Evolutionary conservation across 1,140 invertebrate genomes (phyloP).

Genomic region (Procambarus virginalis): DNA sequence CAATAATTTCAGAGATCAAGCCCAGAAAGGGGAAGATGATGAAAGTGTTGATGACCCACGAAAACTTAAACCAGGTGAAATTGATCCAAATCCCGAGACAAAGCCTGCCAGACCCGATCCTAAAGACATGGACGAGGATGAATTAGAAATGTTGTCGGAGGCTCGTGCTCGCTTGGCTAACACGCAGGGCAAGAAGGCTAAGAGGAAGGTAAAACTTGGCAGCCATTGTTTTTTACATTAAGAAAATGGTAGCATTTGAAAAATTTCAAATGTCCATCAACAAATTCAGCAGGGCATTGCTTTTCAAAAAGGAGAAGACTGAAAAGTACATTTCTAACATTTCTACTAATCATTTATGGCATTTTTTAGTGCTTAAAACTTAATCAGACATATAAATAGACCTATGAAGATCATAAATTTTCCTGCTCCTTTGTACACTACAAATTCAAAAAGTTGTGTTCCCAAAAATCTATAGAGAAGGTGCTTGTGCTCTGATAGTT

Average conservation of each 20-base stretch:
- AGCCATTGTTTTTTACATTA: too few species aligned
- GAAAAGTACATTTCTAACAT: too few species aligned
- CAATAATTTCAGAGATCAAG: conserved; percentile 88
- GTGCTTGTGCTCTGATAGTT: too few species aligned
- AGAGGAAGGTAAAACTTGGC: conserved; percentile 82
- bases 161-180: conserved; percentile 98
- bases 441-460: too few species aligned
- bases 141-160: conserved; percentile 99
- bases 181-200: conserved; percentile 99
- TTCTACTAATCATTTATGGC: too few species aligned
- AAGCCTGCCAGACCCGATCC: conserved; percentile 99
- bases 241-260: background rate
- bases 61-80: conserved; percentile 98
- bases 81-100: conserved; percentile 99
- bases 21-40: conserved; percentile 98
- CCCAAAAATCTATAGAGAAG: too few species aligned
- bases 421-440: too few species aligned
- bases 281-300: background rate
- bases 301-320: too few species aligned
- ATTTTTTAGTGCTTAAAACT: too few species aligned
- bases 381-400: too few species aligned
- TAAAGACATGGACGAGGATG: conserved; percentile 99
- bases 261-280: background rate
- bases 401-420: too few species aligned
- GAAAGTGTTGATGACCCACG: conserved; percentile 93